Evolutionary conservation across 2,888 invertebrate genomes (phyloP).

Genomic region (Brachyptera putata): DNA sequence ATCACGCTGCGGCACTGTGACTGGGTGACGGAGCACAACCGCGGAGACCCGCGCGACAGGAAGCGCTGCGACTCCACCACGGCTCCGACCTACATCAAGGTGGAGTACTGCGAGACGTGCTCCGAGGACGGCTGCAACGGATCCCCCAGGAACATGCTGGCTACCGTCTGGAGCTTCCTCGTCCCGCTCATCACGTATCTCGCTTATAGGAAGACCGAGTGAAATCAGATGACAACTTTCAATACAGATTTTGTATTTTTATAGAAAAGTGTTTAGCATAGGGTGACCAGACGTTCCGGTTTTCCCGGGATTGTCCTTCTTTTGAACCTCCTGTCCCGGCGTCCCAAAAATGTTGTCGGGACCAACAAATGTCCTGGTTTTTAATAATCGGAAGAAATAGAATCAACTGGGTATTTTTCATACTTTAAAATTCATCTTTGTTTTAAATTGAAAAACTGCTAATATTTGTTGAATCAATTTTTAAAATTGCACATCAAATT

Average conservation of each 20-base stretch:
- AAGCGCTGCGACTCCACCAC: slow-evolving; percentile 2
- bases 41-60: background rate
- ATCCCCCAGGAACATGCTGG: background rate
- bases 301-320: too few species aligned
- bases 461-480: too few species aligned
- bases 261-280: too few species aligned
- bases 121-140: slow-evolving; percentile 5
- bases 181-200: slow-evolving; percentile 11
- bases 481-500: too few species aligned
- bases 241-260: background rate
- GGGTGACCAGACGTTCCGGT: too few species aligned
- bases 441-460: too few species aligned
- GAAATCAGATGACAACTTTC: background rate
- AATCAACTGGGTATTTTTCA: too few species aligned
- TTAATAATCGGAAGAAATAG: too few species aligned
- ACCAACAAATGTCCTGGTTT: too few species aligned
- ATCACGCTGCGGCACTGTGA: slow-evolving; percentile 30
- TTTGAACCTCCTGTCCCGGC: too few species aligned
- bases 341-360: too few species aligned
- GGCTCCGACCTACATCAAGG: slow-evolving; percentile 12
- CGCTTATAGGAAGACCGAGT: background rate
- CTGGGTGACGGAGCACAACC: slow-evolving; percentile 19
- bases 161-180: background rate
- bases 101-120: slow-evolving; percentile 15
- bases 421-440: too few species aligned